These are phyloP conservation scores for Phyllotis vaccarum DNA, from an alignment of 2,797 vertebrate species.

Conservation along the genomic window DNA sequence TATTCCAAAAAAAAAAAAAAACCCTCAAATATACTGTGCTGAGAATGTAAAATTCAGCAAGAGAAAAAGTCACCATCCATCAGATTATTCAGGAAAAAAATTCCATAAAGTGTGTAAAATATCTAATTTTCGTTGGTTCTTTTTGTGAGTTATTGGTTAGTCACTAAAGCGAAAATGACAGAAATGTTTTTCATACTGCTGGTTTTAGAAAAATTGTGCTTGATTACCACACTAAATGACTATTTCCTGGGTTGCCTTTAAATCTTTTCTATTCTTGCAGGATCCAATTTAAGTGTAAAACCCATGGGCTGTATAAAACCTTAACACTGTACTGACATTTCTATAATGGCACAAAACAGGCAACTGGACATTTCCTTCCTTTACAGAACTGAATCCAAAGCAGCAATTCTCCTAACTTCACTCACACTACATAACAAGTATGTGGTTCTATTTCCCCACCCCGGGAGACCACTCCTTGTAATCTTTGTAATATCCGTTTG, in stretches of 20 bases:
- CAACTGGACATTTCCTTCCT: conserved; percentile 29
- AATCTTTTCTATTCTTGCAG: conserved; percentile 69
- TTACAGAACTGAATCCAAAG: conserved; percentile 47
- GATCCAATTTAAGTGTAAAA: conserved; percentile 71
- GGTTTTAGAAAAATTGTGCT: conserved; percentile 63
- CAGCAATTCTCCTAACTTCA: background rate
- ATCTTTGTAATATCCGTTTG: conserved; percentile 61
- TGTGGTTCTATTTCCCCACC: background rate
- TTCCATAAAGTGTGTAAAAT: conserved; percentile 54
- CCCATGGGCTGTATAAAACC: conserved; percentile 63
- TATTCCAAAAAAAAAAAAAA: conserved; percentile 16
- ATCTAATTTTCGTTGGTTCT: conserved; percentile 51
- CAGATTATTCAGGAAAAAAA: conserved; percentile 53
- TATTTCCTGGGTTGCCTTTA: conserved; percentile 66
- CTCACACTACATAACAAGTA: background rate
- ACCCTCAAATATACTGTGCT: conserved; percentile 18
- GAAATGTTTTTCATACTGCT: conserved; percentile 51
- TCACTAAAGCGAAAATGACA: conserved; percentile 55
- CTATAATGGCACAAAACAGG: conserved; percentile 26
- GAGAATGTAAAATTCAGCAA: conserved; percentile 13
- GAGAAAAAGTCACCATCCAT: conserved; percentile 44
- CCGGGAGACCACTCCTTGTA: background rate
- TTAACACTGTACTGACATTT: conserved; percentile 68
- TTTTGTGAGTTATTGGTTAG: conserved; percentile 64
- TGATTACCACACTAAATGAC: conserved; percentile 67